These are phyloP conservation scores for Mythimna lalbum DNA, from an alignment of 2,888 invertebrate species.

Conservation along the genomic window DNA sequence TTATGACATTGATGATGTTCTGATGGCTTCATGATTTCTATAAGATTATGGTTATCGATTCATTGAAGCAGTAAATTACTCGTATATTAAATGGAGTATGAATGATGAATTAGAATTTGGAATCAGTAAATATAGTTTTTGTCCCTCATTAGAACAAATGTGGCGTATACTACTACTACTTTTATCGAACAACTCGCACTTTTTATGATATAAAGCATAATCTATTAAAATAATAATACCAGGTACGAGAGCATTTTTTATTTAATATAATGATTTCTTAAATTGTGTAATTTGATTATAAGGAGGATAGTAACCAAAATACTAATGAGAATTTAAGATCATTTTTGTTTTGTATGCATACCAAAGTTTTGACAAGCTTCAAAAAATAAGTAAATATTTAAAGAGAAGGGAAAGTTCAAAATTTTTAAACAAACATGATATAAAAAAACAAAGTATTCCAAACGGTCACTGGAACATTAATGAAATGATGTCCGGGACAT, in stretches of 20 bases:
- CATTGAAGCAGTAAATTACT: conserved; percentile 25
- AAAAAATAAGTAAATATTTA: not conserved
- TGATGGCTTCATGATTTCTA: conserved; percentile 48
- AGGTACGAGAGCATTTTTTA: too few species aligned
- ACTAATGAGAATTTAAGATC: not conserved
- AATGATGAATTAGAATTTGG: not conserved
- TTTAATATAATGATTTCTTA: too few species aligned
- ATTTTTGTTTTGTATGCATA: not conserved
- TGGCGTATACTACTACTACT: too few species aligned
- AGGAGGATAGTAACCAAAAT: not conserved
- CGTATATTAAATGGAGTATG: not conserved
- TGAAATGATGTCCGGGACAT: conserved; percentile 46
- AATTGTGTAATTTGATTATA: not conserved
- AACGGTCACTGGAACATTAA: conserved; percentile 37
- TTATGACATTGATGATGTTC: conserved; percentile 45
- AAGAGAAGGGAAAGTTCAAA: not conserved
- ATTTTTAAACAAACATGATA: not conserved
- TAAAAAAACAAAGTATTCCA: not conserved
- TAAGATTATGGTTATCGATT: conserved; percentile 46
- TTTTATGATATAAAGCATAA: too few species aligned
- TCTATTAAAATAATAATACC: too few species aligned
- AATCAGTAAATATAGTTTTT: not conserved
- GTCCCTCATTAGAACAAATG: not conserved
- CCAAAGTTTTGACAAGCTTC: not conserved
- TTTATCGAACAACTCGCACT: too few species aligned